Percentiles rank a stretch among this genome's conserved stretches.
phyloP scores from a whole-genome alignment of 2,797 vertebrate species.

The Trachurus trachurus region DNA sequence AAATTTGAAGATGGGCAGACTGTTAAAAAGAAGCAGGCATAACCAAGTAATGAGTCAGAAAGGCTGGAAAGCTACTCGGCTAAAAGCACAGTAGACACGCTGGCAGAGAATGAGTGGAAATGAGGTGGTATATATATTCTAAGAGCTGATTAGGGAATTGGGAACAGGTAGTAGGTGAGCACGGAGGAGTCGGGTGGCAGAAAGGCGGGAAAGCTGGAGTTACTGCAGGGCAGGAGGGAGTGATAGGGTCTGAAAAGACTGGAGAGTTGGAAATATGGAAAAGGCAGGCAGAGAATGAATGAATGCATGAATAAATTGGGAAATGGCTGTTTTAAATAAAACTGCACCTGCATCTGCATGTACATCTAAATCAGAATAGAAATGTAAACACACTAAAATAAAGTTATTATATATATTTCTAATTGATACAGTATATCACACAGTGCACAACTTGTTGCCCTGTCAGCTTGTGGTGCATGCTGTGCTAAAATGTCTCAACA shows the following conservation, averaged over 20 bases:
- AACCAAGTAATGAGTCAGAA: neutral
- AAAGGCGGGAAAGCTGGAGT: neutral
- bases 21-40: neutral
- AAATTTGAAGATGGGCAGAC: neutral
- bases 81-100: neutral
- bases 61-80: neutral
- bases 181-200: neutral
- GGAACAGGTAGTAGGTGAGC: neutral
- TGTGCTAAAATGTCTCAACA: constrained; percentile 48
- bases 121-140: neutral
- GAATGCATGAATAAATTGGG: neutral
- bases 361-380: neutral
- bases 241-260: neutral
- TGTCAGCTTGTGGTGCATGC: constrained; percentile 32
- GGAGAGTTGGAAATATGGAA: neutral
- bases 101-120: neutral
- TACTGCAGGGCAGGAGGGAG: neutral
- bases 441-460: constrained; percentile 57
- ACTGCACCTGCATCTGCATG: neutral
- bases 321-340: too few relatives aligned
- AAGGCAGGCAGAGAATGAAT: neutral
- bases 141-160: neutral
- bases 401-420: neutral
- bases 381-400: neutral
- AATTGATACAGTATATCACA: neutral